phyloP scores from a whole-genome alignment of 2,888 invertebrate species.

The Ligdia adustata region DNA sequence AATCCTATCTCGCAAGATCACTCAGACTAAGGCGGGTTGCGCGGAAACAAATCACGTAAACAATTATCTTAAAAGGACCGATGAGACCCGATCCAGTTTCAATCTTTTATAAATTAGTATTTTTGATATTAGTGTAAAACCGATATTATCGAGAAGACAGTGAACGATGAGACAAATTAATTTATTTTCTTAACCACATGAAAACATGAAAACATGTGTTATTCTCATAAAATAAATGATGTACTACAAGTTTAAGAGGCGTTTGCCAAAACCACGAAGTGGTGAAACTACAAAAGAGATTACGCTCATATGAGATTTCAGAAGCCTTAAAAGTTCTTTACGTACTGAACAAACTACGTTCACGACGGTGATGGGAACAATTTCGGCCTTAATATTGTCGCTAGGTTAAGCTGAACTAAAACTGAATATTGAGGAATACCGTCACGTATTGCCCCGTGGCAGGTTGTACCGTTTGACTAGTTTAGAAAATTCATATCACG shows the following conservation, averaged over 20 bases:
- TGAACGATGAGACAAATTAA: constrained; percentile 20
- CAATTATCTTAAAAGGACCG: constrained; percentile 58
- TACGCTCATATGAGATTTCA: constrained; percentile 10
- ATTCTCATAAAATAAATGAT: too few species aligned
- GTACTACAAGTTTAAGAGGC: constrained; percentile 8
- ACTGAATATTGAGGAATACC: constrained; percentile 47
- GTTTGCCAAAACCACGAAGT: constrained; percentile 9
- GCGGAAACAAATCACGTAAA: constrained; percentile 55
- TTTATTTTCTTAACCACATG: too few species aligned
- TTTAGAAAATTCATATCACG: constrained; percentile 57
- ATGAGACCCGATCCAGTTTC: constrained; percentile 43
- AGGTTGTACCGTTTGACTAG: constrained; percentile 52
- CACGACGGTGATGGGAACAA: neutral
- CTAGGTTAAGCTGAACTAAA: constrained; percentile 26
- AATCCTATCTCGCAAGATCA: constrained; percentile 42
- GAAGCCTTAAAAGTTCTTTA: constrained; percentile 8
- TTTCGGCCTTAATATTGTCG: constrained; percentile 17
- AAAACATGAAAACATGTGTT: too few species aligned
- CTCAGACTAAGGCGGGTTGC: constrained; percentile 33
- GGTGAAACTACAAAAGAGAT: constrained; percentile 11
- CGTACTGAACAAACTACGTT: constrained; percentile 5
- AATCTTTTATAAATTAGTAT: constrained; percentile 45
- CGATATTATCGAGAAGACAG: constrained; percentile 18
- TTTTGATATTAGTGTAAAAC: constrained; percentile 20
- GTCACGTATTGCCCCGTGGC: constrained; percentile 55